phyloP scores from a whole-genome alignment of 2,113 vertebrate species.

The Centropus unirufus region DNA sequence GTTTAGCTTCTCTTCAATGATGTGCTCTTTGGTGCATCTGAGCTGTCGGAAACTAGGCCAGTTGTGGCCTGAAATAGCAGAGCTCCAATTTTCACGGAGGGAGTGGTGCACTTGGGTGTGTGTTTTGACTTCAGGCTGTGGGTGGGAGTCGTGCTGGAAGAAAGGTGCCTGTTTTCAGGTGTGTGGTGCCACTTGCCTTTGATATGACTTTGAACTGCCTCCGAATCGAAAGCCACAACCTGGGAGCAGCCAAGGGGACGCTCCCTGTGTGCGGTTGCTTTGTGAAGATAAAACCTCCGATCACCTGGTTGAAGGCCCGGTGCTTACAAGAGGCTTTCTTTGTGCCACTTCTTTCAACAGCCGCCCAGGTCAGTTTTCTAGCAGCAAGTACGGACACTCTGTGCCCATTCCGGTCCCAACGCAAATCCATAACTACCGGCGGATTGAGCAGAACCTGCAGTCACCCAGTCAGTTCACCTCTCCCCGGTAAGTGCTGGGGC shows the following conservation, averaged over 20 bases:
- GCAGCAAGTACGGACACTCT: slow-evolving; percentile 80
- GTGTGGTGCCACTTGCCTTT: not conserved
- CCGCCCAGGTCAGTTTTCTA: slow-evolving; percentile 73
- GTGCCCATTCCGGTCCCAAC: slow-evolving; percentile 94
- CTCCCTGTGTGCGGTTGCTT: not conserved
- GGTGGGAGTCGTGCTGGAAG: not conserved
- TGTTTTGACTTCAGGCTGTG: not conserved
- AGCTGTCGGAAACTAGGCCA: not conserved
- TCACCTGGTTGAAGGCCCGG: not conserved
- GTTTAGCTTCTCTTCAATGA: not conserved
- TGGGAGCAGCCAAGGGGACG: not conserved
- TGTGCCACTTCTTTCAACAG: slow-evolving; percentile 56
- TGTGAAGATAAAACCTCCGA: not conserved
- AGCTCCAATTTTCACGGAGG: not conserved
- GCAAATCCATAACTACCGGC: slow-evolving; percentile 92
- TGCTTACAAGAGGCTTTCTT: not conserved
- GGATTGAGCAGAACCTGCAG: slow-evolving; percentile 91
- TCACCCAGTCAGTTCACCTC: slow-evolving; percentile 78
- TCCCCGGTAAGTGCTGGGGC: slow-evolving; percentile 74
- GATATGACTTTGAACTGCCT: not conserved
- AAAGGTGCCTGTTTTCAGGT: not conserved
- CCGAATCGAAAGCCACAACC: not conserved
- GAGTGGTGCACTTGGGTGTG: not conserved
- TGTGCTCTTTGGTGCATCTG: not conserved
- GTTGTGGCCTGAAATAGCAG: not conserved